phyloP scores from a whole-genome alignment of 2,113 vertebrate genomes.

The Pantherophis guttatus region DNA sequence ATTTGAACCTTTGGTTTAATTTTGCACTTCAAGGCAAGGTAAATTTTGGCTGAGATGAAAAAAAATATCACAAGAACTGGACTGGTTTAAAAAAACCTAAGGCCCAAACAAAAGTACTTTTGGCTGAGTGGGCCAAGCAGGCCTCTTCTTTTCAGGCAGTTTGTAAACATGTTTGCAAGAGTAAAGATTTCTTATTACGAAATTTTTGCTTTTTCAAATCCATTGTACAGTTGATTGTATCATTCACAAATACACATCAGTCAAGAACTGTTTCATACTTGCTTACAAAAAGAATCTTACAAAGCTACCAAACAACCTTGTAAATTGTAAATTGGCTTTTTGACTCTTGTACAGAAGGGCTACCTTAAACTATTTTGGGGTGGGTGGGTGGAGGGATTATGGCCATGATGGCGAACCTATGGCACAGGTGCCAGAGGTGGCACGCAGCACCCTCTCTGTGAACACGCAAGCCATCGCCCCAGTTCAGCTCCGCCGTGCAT shows the following conservation, averaged over 20 bases:
- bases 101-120: not conserved
- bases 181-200: not conserved
- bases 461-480: rapidly evolving
- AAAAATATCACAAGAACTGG: not conserved
- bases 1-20: not conserved
- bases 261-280: not conserved
- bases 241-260: not conserved
- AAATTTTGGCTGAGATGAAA: not conserved
- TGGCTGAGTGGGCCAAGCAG: not conserved
- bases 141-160: not conserved
- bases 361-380: not conserved
- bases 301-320: not conserved
- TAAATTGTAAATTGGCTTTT: not conserved
- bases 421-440: too few relatives aligned
- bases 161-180: not conserved
- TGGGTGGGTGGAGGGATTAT: too few relatives aligned
- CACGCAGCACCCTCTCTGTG: too few relatives aligned
- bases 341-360: not conserved
- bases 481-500: too few relatives aligned
- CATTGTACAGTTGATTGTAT: not conserved
- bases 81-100: not conserved
- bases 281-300: too few relatives aligned
- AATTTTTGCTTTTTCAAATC: not conserved
- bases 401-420: too few relatives aligned
- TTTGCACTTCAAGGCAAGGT: not conserved